These are phyloP conservation scores for Smutsia gigantea DNA, from an alignment of 2,797 vertebrate genomes.

Conservation along the genomic window DNA sequence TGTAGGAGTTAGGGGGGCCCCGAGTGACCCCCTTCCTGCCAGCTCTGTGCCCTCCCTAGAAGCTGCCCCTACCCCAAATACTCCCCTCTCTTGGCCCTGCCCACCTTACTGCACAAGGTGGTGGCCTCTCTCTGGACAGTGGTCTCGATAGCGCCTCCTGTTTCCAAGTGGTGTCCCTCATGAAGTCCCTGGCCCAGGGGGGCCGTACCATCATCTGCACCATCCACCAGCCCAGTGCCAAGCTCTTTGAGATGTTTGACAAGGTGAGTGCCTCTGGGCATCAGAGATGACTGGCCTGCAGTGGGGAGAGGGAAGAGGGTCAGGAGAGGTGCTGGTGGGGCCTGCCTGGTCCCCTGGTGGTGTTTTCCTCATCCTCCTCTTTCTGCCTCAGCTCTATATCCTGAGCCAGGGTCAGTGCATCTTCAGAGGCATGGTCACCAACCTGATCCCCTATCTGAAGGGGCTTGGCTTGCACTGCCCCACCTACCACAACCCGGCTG, in stretches of 20 bases:
- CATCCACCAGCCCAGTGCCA: conserved; percentile 99
- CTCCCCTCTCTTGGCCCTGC: background rate
- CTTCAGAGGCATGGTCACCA: conserved; percentile 96
- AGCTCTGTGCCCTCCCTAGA: background rate
- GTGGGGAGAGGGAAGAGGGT: background rate
- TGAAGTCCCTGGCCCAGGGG: conserved; percentile 96
- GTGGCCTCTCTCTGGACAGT: conserved; percentile 84
- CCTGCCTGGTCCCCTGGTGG: fast-evolving
- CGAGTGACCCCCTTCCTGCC: background rate
- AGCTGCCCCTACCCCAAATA: background rate
- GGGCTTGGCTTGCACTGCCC: conserved; percentile 97
- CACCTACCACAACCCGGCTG: conserved; percentile 98
- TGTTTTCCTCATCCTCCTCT: background rate
- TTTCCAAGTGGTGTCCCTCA: conserved; percentile 98
- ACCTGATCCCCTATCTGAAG: conserved; percentile 98
- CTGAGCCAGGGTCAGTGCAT: conserved; percentile 99
- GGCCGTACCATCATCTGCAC: conserved; percentile 99
- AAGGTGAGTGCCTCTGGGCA: conserved; percentile 88
- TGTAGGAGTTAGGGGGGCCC: background rate
- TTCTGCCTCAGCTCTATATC: conserved; percentile 93
- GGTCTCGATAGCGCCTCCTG: conserved; percentile 98
- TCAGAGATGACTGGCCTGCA: background rate
- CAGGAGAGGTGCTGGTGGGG: no score
- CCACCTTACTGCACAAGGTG: background rate
- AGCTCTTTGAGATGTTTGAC: conserved; percentile 99